Conservation (phyloP, 2,888 invertebrate genomes). For the Eutolmus rufibarbis region DNA sequence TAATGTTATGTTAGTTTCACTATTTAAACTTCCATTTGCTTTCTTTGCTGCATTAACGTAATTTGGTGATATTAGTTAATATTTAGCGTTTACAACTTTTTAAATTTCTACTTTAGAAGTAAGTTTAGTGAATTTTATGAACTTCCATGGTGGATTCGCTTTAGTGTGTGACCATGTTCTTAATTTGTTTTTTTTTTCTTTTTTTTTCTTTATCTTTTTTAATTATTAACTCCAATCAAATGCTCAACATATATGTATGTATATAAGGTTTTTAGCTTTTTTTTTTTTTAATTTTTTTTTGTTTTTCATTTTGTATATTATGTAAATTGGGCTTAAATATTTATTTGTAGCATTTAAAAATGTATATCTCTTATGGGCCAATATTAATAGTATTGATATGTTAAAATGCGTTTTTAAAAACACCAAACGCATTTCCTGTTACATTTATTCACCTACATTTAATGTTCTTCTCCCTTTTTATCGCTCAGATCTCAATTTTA, state of each 20-base stretch:
- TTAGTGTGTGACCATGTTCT: constrained; percentile 25
- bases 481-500: background rate
- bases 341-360: constrained; percentile 34
- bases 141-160: constrained; percentile 22
- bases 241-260: constrained; percentile 49
- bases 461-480: background rate
- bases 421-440: constrained; percentile 32
- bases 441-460: constrained; percentile 4
- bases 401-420: constrained; percentile 47
- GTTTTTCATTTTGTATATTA: constrained; percentile 20
- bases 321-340: constrained; percentile 36
- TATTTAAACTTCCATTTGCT: constrained; percentile 24
- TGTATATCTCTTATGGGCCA: constrained; percentile 32
- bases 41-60: constrained; percentile 18
- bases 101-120: constrained; percentile 28
- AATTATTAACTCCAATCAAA: constrained; percentile 36
- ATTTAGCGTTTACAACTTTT: constrained; percentile 28
- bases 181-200: constrained; percentile 22
- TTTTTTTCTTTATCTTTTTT: constrained; percentile 43
- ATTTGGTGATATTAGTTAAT: constrained; percentile 17
- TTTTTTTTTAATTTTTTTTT: constrained; percentile 42
- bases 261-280: background rate
- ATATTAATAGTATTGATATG: constrained; percentile 47
- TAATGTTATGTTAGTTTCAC: constrained; percentile 7
- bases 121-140: constrained; percentile 30